phyloP scores from a whole-genome alignment of 2,888 invertebrate species.

The Alsophila aescularia region DNA sequence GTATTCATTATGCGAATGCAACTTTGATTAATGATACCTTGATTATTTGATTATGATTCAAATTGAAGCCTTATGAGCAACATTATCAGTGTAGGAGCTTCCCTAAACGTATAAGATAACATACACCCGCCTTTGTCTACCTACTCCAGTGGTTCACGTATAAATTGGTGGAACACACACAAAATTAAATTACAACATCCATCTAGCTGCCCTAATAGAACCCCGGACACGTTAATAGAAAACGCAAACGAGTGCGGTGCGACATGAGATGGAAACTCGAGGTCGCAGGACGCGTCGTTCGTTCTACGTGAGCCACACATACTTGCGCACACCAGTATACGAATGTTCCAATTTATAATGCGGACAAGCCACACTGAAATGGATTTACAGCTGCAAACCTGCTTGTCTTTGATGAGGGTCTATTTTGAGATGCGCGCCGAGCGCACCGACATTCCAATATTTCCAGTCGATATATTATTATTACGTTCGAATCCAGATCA shows the following conservation, averaged over 20 bases:
- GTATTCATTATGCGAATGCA: not conserved
- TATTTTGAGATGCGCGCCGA: constrained; percentile 80
- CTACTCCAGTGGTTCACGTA: constrained; percentile 42
- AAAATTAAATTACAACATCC: constrained; percentile 72
- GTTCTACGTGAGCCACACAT: constrained; percentile 47
- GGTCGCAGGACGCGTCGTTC: constrained; percentile 59
- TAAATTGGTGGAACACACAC: constrained; percentile 62
- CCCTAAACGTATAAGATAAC: constrained; percentile 18
- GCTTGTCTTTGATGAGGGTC: constrained; percentile 84
- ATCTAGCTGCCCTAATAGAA: constrained; percentile 71
- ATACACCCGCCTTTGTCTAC: constrained; percentile 37
- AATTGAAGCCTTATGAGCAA: constrained; percentile 25
- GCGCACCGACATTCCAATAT: constrained; percentile 82
- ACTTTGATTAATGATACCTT: not conserved
- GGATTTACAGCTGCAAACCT: constrained; percentile 84
- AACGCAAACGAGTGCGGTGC: constrained; percentile 71
- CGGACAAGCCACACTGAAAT: constrained; percentile 82
- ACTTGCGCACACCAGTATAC: constrained; percentile 46
- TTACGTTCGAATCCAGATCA: constrained; percentile 79
- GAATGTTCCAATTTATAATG: constrained; percentile 80
- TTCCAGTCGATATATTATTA: constrained; percentile 82
- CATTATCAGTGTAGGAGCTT: constrained; percentile 49
- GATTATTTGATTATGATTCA: not conserved
- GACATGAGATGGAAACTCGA: constrained; percentile 62
- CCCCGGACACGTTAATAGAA: constrained; percentile 75